These are phyloP conservation scores for Tamandua tetradactyla DNA, from an alignment of 2,797 vertebrate genomes.

Conservation along the genomic window DNA sequence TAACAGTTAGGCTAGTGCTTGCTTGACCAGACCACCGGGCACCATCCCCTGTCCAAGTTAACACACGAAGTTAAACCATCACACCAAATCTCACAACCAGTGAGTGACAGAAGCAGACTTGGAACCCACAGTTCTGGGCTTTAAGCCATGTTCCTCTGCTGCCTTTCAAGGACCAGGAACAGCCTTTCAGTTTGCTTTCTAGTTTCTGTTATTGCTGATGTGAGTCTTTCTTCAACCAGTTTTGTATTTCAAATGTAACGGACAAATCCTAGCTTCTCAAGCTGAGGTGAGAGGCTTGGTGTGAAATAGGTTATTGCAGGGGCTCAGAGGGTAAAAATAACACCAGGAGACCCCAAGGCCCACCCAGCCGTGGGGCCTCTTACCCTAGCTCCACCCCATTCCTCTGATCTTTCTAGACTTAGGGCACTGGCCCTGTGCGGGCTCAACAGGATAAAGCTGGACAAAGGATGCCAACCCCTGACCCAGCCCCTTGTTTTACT, in stretches of 20 bases:
- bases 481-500: neutral
- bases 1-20: no score
- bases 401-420: neutral
- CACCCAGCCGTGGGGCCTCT: neutral
- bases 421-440: rapidly evolving
- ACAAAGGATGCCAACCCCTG: neutral
- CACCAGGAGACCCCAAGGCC: neutral
- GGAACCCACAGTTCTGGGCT: neutral
- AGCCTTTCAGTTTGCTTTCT: neutral
- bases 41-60: no score
- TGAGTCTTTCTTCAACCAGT: neutral
- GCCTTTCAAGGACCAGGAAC: neutral
- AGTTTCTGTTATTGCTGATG: neutral
- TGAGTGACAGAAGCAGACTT: neutral
- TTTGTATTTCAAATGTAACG: neutral
- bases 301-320: rapidly evolving
- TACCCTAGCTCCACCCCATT: neutral
- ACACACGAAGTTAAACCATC: no score
- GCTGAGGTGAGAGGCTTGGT: neutral
- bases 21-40: no score
- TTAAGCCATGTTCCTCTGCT: neutral
- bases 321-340: no score
- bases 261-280: neutral
- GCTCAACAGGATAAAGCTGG: neutral
- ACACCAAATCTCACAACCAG: neutral